Conservation (phyloP, 2,797 vertebrate species). For the Darevskia nairensis region DNA sequence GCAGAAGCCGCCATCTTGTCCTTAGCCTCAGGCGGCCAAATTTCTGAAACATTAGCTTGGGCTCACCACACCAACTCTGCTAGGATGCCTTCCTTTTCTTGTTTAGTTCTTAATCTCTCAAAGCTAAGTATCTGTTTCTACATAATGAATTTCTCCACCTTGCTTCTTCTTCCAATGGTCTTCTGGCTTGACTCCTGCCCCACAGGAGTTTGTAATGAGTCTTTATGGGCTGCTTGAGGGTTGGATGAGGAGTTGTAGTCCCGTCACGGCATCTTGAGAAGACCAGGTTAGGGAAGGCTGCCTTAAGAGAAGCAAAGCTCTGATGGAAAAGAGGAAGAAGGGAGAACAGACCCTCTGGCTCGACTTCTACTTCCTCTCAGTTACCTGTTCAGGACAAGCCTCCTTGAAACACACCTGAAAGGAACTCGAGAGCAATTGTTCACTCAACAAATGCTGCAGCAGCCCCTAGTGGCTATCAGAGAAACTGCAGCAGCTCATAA, state of each 20-base stretch:
- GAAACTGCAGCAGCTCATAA: slow-evolving; percentile 14
- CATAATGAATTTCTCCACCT: no score
- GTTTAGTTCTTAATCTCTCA: not conserved
- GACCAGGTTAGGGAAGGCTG: not conserved
- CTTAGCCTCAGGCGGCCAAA: not conserved
- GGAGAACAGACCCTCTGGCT: not conserved
- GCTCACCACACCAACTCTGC: no score
- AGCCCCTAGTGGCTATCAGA: slow-evolving; percentile 67
- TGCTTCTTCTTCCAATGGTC: not conserved
- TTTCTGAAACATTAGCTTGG: not conserved
- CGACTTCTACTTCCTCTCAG: not conserved
- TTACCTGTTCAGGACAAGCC: not conserved
- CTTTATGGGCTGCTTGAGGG: not conserved
- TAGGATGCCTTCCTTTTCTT: not conserved
- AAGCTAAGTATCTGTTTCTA: not conserved
- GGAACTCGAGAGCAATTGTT: not conserved
- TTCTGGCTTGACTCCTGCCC: not conserved
- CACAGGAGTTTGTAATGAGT: not conserved
- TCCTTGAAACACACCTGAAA: not conserved
- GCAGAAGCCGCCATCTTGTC: not conserved
- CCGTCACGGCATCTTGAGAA: not conserved
- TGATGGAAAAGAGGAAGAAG: not conserved
- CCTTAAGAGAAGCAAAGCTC: not conserved
- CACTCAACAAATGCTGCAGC: slow-evolving; percentile 69
- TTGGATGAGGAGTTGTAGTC: not conserved